phyloP scores from a whole-genome alignment of 2,888 invertebrate genomes.

The Drosophila pseudotalamancana region DNA sequence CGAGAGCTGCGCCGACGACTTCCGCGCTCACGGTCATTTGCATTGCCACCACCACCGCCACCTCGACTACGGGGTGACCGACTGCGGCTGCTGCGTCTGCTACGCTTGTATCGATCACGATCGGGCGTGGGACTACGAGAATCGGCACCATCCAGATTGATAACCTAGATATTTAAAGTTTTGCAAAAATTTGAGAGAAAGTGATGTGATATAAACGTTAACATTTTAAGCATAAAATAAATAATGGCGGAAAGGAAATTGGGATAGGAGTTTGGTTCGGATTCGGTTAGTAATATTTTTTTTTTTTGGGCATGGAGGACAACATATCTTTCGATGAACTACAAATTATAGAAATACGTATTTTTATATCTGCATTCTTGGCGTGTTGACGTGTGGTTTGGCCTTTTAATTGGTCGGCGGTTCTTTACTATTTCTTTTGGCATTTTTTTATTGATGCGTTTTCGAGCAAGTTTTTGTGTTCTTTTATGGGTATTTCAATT shows the following conservation, averaged over 20 bases:
- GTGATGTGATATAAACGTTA: slow-evolving; percentile 72
- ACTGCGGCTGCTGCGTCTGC: slow-evolving; percentile 83
- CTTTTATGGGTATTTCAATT: slow-evolving; percentile 35
- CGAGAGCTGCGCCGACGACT: slow-evolving; percentile 83
- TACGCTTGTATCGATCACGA: slow-evolving; percentile 85
- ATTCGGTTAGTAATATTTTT: slow-evolving; percentile 2
- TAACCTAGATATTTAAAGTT: slow-evolving; percentile 80
- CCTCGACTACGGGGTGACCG: slow-evolving; percentile 81
- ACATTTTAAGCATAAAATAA: slow-evolving; percentile 63
- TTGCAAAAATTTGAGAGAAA: slow-evolving; percentile 66
- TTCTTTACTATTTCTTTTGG: slow-evolving; percentile 50
- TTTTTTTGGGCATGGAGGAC: background rate
- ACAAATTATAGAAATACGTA: slow-evolving; percentile 44
- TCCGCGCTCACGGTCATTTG: slow-evolving; percentile 79
- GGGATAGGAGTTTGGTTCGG: background rate
- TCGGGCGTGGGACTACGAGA: slow-evolving; percentile 86
- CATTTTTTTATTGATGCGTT: slow-evolving; percentile 57
- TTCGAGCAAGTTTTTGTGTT: slow-evolving; percentile 69
- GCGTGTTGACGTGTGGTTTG: slow-evolving; percentile 83
- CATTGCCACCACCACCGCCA: slow-evolving; percentile 65
- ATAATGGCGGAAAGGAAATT: slow-evolving; percentile 35
- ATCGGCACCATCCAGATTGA: slow-evolving; percentile 86
- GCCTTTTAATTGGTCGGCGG: slow-evolving; percentile 41
- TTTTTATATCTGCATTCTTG: slow-evolving; percentile 64
- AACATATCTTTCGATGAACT: slow-evolving; percentile 15